Evolutionary conservation across 2,113 vertebrate genomes (phyloP).

Genomic region (Coracopsis vasa): DNA sequence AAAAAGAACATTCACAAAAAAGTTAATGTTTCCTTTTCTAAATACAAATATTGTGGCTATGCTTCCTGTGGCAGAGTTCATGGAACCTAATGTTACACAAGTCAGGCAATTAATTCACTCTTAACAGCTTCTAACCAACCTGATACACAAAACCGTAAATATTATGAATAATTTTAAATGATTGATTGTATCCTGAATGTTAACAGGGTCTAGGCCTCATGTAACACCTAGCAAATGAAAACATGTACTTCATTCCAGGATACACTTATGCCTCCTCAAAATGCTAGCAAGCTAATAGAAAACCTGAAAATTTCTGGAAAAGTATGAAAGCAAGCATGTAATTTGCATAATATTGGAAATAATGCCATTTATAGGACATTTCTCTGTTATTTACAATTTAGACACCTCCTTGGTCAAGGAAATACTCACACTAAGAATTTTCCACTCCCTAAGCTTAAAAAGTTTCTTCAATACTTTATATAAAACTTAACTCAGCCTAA

Average conservation of each 20-base stretch:
- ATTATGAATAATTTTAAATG: not conserved
- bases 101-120: not conserved
- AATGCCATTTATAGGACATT: not conserved
- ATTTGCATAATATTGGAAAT: not conserved
- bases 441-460: not conserved
- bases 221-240: not conserved
- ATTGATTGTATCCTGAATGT: not conserved
- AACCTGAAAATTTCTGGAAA: not conserved
- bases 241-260: not conserved
- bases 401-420: not conserved
- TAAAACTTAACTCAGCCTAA: not conserved
- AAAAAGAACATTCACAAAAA: not conserved
- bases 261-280: not conserved
- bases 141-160: not conserved
- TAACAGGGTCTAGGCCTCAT: not conserved
- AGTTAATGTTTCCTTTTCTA: not conserved
- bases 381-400: not conserved
- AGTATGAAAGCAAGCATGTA: not conserved
- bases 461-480: not conserved
- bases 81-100: not conserved
- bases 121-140: not conserved
- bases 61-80: not conserved
- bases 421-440: not conserved
- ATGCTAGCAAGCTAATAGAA: not conserved
- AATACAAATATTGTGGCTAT: not conserved